These are phyloP conservation scores for Disparrhopalites patrizii DNA, from an alignment of 2,888 invertebrate genomes.

Conservation along the genomic window DNA sequence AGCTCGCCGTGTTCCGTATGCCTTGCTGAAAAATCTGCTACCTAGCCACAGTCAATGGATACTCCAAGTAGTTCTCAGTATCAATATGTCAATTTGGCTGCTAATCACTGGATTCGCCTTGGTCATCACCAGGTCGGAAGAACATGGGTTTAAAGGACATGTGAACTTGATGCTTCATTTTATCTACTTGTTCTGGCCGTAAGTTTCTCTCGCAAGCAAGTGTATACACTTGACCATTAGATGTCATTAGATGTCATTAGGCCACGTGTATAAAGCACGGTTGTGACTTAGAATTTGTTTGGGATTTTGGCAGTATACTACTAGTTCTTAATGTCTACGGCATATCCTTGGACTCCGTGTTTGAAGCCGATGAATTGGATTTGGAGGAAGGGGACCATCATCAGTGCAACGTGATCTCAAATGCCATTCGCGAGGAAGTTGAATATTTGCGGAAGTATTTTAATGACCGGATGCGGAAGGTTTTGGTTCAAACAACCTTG, in stretches of 20 bases:
- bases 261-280: too few relatives aligned
- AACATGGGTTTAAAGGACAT: constrained; percentile 17
- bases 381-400: constrained; percentile 30
- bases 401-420: constrained; percentile 40
- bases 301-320: constrained; percentile 19
- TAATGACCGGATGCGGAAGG: constrained; percentile 81
- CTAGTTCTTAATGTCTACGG: constrained; percentile 44
- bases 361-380: constrained; percentile 43
- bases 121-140: constrained; percentile 10
- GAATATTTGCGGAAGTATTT: constrained; percentile 80
- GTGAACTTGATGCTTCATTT: constrained; percentile 31
- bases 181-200: constrained; percentile 45
- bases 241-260: too few relatives aligned
- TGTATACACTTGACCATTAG: neutral
- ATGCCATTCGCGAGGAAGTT: constrained; percentile 64
- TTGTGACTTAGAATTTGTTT: too few relatives aligned
- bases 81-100: constrained; percentile 33
- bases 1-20: constrained; percentile 72
- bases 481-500: constrained; percentile 75
- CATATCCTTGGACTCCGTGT: constrained; percentile 32
- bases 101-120: constrained; percentile 18
- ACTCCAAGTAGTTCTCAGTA: constrained; percentile 36
- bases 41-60: constrained; percentile 53
- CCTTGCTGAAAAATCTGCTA: constrained; percentile 57
- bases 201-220: constrained; percentile 24